Conservation (phyloP, 92 coral and sea anemone genomes). For the Actinostola sp. region DNA sequence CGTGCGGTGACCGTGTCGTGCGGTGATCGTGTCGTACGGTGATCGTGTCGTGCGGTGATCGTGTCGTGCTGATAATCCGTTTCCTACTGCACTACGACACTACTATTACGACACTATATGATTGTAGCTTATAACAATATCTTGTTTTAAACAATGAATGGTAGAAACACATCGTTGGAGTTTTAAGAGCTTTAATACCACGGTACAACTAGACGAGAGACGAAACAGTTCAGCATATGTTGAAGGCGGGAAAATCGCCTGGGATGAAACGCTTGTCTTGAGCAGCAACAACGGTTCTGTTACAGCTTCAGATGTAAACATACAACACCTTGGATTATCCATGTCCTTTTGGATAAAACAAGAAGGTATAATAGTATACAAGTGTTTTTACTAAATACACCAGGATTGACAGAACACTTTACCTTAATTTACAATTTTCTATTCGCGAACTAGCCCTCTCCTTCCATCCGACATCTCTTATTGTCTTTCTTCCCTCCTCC, state of each 20-base stretch:
- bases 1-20: no score
- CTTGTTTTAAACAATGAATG: no score
- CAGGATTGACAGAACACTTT: no score
- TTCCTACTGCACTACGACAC: no score
- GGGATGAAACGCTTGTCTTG: constrained; percentile 35
- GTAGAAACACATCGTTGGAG: constrained; percentile 51
- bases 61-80: no score
- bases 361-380: constrained; percentile 39
- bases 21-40: no score
- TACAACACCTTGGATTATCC: constrained; percentile 28
- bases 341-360: constrained; percentile 54
- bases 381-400: no score
- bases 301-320: neutral
- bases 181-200: constrained; percentile 10
- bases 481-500: neutral
- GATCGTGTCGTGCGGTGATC: no score
- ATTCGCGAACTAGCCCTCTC: no score
- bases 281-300: constrained; percentile 23
- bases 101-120: no score
- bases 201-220: constrained; percentile 25
- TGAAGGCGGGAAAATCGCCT: constrained; percentile 16
- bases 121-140: no score
- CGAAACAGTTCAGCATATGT: constrained; percentile 19
- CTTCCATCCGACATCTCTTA: neutral
- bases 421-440: neutral